Evolutionary conservation across 2,888 invertebrate genomes (phyloP), one percentile per base, ranked within the genome.

Genomic region (Rhabditophanes sp.): DNA sequence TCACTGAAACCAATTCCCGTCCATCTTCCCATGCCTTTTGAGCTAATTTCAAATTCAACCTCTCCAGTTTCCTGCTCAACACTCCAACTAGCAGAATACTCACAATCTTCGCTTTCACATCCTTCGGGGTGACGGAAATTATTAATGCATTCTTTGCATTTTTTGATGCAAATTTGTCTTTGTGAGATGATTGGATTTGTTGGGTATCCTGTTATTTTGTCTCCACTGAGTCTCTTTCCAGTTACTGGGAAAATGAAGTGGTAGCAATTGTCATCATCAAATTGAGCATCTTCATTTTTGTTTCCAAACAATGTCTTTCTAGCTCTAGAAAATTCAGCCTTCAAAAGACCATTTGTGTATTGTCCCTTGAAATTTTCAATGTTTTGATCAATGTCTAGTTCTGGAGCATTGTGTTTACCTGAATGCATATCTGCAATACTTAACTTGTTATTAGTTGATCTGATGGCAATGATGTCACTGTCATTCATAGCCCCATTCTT

Each of bases 1-100:
- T 39, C 24, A 17, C 57, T 56, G 45, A 67, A 64, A 21, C 65
- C 66, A 31, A 66, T 65, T 11, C 65, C 66, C 2, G 66, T 67
- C 66, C 66, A 66, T 21, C 62, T 34, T 28, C 62, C 62, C 25
- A 53, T 40, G 4, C 53, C 61, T 26, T 50, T 48, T 4, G 64
- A 46, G 14, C 42, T 44, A 35, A 66, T 60, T 20, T 53, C 56
- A 46, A 66, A 66, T 6, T 39, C 36, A 17, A 66, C 53, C 17
- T 53, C 54, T 22, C 56, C 43, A 21, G 22, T 30, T 12, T 30
- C 12, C n/a, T 40, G 37, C 30, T 56, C 42, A 39, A 48, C 54
- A 11, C 33, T 33, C 66, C 66, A 66, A 16, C 37, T 39, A 21
- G 66, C 66, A 11, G 37, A 25, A 42, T 66, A 66, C 21, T 60